Percentiles rank a stretch among this genome's conserved stretches.
These are phyloP conservation scores for Ophiothrix spiculata DNA, from an alignment of 35 echinoderm and acorn worm genomes.

Conservation along the genomic window DNA sequence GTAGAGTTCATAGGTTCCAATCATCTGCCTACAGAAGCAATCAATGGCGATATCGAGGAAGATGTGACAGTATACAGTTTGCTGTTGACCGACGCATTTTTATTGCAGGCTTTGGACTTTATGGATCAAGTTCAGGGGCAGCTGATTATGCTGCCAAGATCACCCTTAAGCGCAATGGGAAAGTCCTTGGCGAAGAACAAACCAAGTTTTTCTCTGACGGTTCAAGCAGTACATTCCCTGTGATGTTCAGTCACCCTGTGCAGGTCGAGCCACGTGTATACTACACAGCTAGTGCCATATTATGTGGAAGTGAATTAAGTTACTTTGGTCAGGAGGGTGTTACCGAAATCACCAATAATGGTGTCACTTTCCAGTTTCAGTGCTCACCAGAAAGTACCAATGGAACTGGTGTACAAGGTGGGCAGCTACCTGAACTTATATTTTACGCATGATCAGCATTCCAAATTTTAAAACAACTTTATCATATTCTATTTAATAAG, in stretches of 20 bases:
- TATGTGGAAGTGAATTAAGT: slow-evolving; percentile 87
- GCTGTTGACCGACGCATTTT: slow-evolving; percentile 96
- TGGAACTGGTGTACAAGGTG: slow-evolving; percentile 98
- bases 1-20: slow-evolving; percentile 91
- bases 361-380: slow-evolving; percentile 92
- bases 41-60: slow-evolving; percentile 95
- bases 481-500: too few species aligned
- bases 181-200: slow-evolving; percentile 75
- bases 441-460: slow-evolving; percentile 81
- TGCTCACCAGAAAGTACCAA: slow-evolving; percentile 98
- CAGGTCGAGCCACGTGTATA: slow-evolving; percentile 89
- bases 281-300: slow-evolving; percentile 94
- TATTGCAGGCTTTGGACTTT: slow-evolving; percentile 91
- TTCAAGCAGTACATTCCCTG: slow-evolving; percentile 80
- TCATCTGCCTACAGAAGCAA: slow-evolving; percentile 95
- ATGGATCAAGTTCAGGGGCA: slow-evolving; percentile 86
- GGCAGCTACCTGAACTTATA: slow-evolving; percentile 96
- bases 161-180: slow-evolving; percentile 79
- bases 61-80: slow-evolving; percentile 98
- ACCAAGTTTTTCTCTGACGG: slow-evolving; percentile 98
- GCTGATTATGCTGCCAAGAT: slow-evolving; percentile 81
- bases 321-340: slow-evolving; percentile 98
- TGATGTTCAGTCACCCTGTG: slow-evolving; percentile 92
- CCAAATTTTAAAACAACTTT: too few species aligned
- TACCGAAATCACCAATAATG: slow-evolving; percentile 79